A percentile compares a stretch with the other conserved stretches of the same genome.
phyloP scores from a whole-genome alignment of 2,797 vertebrate species.

The Nyctibius grandis region DNA sequence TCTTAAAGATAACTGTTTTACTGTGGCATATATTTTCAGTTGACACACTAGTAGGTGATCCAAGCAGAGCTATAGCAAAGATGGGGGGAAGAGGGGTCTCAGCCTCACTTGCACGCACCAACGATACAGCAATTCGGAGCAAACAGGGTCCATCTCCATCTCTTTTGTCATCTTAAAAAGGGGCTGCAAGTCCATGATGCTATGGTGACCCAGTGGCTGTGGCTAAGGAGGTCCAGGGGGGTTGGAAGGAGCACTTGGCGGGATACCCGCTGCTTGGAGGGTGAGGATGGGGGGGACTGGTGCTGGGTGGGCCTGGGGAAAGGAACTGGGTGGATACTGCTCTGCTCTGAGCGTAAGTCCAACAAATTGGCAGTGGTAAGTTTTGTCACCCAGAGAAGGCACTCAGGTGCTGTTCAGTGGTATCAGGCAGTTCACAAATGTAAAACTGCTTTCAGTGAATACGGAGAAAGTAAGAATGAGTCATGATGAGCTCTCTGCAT shows the following conservation, averaged over 20 bases:
- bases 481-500: constrained; percentile 50
- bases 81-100: background rate
- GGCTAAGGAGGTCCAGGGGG: background rate
- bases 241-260: accelerated
- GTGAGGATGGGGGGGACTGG: background rate
- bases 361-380: background rate
- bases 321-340: background rate
- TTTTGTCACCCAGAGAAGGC: constrained; percentile 32
- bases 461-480: constrained; percentile 25
- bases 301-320: background rate
- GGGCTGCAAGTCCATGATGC: background rate
- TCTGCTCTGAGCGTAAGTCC: background rate
- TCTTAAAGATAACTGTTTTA: constrained; percentile 7
- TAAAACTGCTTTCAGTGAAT: constrained; percentile 41
- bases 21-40: background rate
- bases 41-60: background rate
- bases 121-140: background rate
- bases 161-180: background rate
- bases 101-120: background rate
- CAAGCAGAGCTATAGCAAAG: background rate
- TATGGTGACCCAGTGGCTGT: background rate
- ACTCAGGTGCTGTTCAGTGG: background rate
- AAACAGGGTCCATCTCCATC: background rate
- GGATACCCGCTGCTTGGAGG: background rate
- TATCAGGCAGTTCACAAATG: constrained; percentile 13